Base-by-base conservation (phyloP, 2,888 invertebrate genomes). In the Dendrolimus pini region DNA sequence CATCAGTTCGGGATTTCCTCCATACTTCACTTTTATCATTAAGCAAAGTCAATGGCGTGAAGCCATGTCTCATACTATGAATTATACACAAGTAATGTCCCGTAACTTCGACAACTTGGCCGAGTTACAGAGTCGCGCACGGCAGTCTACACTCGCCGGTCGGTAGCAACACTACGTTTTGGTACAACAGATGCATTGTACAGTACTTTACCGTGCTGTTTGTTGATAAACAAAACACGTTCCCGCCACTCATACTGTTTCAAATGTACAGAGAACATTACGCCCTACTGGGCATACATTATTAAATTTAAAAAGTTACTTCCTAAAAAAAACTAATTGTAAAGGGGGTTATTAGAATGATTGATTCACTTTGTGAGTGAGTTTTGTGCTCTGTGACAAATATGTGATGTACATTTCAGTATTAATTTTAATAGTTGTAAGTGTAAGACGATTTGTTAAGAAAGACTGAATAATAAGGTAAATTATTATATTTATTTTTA, bases 391-490 rank as follows among this genome's bases (percentile, higher is more conserved):
- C 10, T 47, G 7, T 47, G 47, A 47, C 9, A 47, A 47, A 47
- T 47, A 47, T 47, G 47, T 47, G 47, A 47, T 18, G 3, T 18
- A 47, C 0, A 47, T 9, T 47, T 47, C 10, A 47, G 9, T 10
- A 10, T 10, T 47, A 47, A 47, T 47, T 47, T 47, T 47, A 47
- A 47, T 47, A 47, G 47, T 47, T 10, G 10, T 47, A 47, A 47
- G 47, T 47, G n/a, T n/a, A n/a, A n/a, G 47, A 47, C 10, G 9
- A 47, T 6, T 10, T 47, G 64, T 54, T 41, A 41, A 47, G 55
- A n/a, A 41, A 47, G 55, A 10, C 58, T 56, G 54, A 62, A 60
- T 18, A 18, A 18, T 18, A 18, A 18, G 18, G 18, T 18, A 18
- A 18, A 18, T 18, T 18, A 18, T 18, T 2, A 18, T 18, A 18